These are phyloP conservation scores for Platysteira castanea DNA, from an alignment of 2,113 vertebrate species.

Conservation along the genomic window DNA sequence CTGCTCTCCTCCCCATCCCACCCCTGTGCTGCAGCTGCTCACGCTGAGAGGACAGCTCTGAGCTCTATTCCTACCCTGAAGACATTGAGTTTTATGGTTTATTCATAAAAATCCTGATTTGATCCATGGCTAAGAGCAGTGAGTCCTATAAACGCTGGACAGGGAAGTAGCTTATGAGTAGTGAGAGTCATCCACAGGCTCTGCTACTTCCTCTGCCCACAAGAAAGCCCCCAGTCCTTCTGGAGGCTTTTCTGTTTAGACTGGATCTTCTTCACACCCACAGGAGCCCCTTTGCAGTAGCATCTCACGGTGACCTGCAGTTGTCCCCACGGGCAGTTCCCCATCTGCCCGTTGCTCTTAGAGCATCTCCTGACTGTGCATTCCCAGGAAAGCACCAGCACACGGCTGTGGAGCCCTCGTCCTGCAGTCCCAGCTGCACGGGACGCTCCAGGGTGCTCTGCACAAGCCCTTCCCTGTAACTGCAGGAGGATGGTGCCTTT, in stretches of 20 bases:
- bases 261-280: neutral
- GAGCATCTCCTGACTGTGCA: neutral
- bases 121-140: neutral
- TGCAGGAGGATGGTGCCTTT: neutral
- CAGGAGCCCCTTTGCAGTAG: neutral
- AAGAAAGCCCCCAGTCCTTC: neutral
- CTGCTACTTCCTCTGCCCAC: neutral
- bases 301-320: neutral
- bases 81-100: neutral
- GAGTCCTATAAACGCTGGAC: neutral
- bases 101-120: neutral
- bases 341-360: neutral
- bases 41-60: neutral
- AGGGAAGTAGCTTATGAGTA: neutral
- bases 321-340: neutral
- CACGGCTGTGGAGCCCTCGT: neutral
- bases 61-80: neutral
- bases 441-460: neutral
- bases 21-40: neutral
- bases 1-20: neutral
- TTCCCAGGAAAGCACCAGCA: neutral
- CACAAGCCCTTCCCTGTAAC: neutral
- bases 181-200: neutral
- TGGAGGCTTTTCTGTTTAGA: neutral
- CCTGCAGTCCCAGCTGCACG: rapidly evolving